A percentile compares a stretch with the other conserved stretches of the same genome.
These are phyloP conservation scores for Pogona vitticeps DNA, from an alignment of 2,113 vertebrate species.

Conservation along the genomic window DNA sequence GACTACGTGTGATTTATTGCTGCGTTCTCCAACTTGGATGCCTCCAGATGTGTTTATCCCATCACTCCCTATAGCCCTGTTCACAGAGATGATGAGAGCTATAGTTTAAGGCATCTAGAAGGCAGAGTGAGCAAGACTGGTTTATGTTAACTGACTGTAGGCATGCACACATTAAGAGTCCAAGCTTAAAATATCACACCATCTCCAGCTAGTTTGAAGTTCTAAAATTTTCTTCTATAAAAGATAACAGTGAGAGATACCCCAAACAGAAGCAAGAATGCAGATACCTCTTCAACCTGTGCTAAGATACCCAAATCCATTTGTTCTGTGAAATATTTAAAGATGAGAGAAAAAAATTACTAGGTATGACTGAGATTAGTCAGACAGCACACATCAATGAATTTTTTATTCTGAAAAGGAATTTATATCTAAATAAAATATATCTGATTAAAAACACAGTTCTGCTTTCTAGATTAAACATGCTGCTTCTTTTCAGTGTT, in stretches of 20 bases:
- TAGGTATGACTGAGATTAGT: slow-evolving; percentile 81
- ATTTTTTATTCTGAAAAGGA: slow-evolving; percentile 88
- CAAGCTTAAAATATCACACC: not conserved
- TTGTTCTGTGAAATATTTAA: slow-evolving; percentile 93
- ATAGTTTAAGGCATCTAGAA: not conserved
- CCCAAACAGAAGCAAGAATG: not conserved
- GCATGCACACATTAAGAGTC: no score
- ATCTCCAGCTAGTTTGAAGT: not conserved
- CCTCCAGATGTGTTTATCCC: not conserved
- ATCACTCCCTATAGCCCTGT: not conserved
- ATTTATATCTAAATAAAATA: slow-evolving; percentile 89
- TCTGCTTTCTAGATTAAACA: slow-evolving; percentile 62
- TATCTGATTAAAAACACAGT: slow-evolving; percentile 71
- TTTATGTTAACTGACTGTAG: no score
- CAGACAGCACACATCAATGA: slow-evolving; percentile 75
- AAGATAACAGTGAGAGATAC: not conserved
- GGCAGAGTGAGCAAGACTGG: not conserved
- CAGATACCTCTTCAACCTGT: not conserved
- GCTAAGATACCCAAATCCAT: slow-evolving; percentile 63
- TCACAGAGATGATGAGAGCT: not conserved
- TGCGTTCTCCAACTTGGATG: not conserved
- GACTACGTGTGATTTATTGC: not conserved
- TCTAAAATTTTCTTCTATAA: not conserved
- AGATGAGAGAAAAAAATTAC: slow-evolving; percentile 77
- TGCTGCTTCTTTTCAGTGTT: slow-evolving; percentile 54